Base-by-base conservation (phyloP, 1,140 invertebrate genomes). In the Camponotus floridanus region DNA sequence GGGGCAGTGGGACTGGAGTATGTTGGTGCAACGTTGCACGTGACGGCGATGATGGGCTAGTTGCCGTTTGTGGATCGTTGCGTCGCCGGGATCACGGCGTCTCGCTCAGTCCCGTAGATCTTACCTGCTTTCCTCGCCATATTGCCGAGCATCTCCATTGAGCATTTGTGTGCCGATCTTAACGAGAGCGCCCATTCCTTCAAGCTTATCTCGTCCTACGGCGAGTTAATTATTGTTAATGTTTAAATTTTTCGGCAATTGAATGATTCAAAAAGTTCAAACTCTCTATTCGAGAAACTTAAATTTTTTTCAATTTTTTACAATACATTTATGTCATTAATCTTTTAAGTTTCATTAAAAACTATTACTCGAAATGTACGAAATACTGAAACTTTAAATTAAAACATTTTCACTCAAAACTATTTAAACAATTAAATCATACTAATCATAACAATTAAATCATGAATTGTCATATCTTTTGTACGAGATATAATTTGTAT, bases 71-170 rank as follows among this genome's bases (percentile, higher is more conserved):
- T 95, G 76, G 96, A 96, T 78, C 95, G 94, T 74, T 95, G 94
- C 68, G 92, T 93, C 65, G 95, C 90, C 62, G 95, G 92, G 83
- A 95, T 95, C 55, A 95, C 94, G 9, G 93, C 94, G 81, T 96
- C 96, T 42, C 96, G 87, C 86, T 96, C 97, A 61, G 98, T 98
- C 62, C 98, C 98, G 95, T 99, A 99, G 88, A 99, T 99, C 95
- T 99, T 99, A 65, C 98, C 98, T 57, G 98, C 98, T 95, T 99
- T 99, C 92, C 97, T 97, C n/a, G 98, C 98, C 98, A 99, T 99
- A 48, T 97, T 98, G 21, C 98, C 97, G 3, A 99, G 96, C 86
- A 99, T 96, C 93, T 99, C 98, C 94, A 98, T 97, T 0, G 98
- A 99, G 92, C 97, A 97, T 95, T 99, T 99, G 95, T 99, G 98